Evolutionary conservation across 2,113 vertebrate genomes (phyloP).

Genomic region (Mustelus asterias): DNA sequence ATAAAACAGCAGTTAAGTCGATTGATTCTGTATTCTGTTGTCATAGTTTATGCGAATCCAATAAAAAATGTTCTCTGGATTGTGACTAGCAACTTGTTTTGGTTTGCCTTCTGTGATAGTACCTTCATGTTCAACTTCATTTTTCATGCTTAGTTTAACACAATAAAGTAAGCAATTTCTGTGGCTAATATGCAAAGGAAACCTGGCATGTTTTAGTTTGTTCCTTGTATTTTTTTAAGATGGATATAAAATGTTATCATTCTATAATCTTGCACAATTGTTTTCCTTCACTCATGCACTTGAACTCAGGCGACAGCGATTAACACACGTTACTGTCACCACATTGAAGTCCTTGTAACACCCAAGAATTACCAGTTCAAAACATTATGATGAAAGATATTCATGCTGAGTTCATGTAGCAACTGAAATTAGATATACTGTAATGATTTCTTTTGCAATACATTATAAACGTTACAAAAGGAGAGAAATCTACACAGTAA

Average conservation of each 20-base stretch:
- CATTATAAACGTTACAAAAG: neutral
- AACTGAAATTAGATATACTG: neutral
- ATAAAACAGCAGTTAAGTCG: neutral
- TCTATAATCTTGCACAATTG: neutral
- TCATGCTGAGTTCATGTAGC: neutral
- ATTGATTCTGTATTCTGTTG: slow-evolving; percentile 16
- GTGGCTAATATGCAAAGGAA: slow-evolving; percentile 21
- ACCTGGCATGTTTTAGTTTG: neutral
- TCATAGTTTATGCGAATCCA: neutral
- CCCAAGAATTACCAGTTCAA: neutral
- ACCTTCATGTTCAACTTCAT: neutral
- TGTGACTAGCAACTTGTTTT: neutral
- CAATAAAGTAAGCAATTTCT: slow-evolving; percentile 24
- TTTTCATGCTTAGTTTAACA: neutral
- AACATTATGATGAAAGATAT: neutral
- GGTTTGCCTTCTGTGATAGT: neutral
- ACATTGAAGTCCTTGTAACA: neutral
- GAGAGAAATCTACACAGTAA: neutral
- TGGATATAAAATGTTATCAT: neutral
- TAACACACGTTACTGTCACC: neutral
- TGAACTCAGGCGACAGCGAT: neutral
- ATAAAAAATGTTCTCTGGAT: slow-evolving; percentile 27
- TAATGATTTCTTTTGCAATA: neutral
- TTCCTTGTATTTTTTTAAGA: neutral
- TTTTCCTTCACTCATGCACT: neutral